phyloP scores from a whole-genome alignment of 2,888 invertebrate genomes.

The Eristalis intricaria region DNA sequence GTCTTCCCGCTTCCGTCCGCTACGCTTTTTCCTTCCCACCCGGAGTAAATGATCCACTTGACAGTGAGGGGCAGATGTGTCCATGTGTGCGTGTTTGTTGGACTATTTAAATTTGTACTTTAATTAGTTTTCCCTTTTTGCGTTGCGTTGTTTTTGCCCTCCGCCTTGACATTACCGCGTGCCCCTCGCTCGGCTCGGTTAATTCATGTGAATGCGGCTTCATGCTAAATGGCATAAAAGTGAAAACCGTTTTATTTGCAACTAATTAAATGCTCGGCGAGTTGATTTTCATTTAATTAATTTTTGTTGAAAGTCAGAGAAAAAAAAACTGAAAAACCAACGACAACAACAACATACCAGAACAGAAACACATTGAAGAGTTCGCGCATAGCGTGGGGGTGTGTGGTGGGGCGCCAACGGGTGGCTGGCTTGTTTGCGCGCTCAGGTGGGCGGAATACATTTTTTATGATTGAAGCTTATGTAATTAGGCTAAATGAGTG shows the following conservation, averaged over 20 bases:
- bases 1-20: constrained; percentile 8
- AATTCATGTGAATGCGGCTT: constrained; percentile 56
- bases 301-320: constrained; percentile 46
- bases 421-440: neutral
- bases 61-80: constrained; percentile 23
- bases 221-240: constrained; percentile 73
- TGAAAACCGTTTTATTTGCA: constrained; percentile 74
- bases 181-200: constrained; percentile 1
- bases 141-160: constrained; percentile 31
- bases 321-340: too few relatives aligned
- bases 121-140: constrained; percentile 61
- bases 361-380: neutral
- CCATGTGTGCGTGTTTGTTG: constrained; percentile 46
- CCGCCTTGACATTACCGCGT: neutral
- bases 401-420: neutral
- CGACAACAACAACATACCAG: neutral
- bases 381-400: neutral
- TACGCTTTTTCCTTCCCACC: constrained; percentile 21
- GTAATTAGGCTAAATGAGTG: constrained; percentile 46
- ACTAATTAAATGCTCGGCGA: constrained; percentile 73
- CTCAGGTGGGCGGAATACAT: neutral
- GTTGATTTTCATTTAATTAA: constrained; percentile 73
- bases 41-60: constrained; percentile 68
- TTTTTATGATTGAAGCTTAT: constrained; percentile 42
- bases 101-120: constrained; percentile 59